Evolutionary conservation across 2,888 invertebrate genomes (phyloP), one percentile per base, ranked within the genome.

Genomic region (Eurytoma californica): DNA sequence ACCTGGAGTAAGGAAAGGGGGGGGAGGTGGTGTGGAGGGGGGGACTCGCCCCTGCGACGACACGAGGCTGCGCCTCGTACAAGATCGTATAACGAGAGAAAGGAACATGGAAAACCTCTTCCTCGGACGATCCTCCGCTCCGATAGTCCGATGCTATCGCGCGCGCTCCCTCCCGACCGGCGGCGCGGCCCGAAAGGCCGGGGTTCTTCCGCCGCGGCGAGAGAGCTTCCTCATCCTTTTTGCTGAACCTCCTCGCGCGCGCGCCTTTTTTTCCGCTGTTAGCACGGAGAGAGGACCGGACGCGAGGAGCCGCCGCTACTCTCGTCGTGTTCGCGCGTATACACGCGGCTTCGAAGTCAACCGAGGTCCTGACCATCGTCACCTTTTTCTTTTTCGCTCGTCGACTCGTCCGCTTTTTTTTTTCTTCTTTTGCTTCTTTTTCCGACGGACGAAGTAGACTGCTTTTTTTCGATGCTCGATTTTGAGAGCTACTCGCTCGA

Each of bases 41-140:
- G 18, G 39, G 72, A 30, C 16, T 18, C 73, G 61, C 76, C 51
- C 13, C 39, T 47, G 30, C 18, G 68, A 55, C 69, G 70, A 79
- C 81, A 77, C 72, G 81, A 83, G 83, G 24, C 76, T 68, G 74
- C 66, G 16, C 60, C 82, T 86, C 84, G 86, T 87, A 87, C 87
- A 86, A 88, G 87, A 89, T 89, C 88, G 88, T 89, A 90, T 89
- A 90, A 90, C 89, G 89, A 89, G 85, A 86, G 86, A 85, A 87
- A 88, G 86, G 88, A 89, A 90, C 90, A 90, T 85, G 90, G 89
- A 90, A 90, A 90, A 89, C 90, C 90, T 90, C 87, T 90, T 88
- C 87, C 74, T 79, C 67, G 85, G 86, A 85, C 86, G 90, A 90
- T 90, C 87, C 87, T 87, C 86, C 85, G 85, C 85, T 84, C 88